Percentiles rank a stretch among this genome's conserved stretches.
Conservation (phyloP, 2,797 vertebrate genomes). For the Notamacropus eugenii region DNA sequence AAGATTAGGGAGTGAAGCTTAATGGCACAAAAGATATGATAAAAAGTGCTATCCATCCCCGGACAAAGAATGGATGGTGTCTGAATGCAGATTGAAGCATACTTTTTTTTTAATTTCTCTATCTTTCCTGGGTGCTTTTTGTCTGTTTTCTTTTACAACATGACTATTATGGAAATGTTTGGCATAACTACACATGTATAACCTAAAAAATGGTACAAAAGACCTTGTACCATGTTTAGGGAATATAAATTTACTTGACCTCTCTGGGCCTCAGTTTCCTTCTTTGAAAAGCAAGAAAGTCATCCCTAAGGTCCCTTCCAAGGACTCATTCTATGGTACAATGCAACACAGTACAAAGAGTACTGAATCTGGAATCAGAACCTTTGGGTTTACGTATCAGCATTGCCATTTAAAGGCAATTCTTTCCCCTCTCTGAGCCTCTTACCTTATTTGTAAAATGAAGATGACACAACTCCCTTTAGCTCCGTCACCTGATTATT, state of each 20-base stretch:
- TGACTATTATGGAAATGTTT: no score
- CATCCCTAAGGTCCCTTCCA: not conserved
- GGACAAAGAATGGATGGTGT: no score
- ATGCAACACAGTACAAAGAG: accelerated
- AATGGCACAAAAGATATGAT: not conserved
- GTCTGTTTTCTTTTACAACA: no score
- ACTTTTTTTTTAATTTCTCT: no score
- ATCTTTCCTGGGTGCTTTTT: no score
- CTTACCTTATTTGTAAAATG: not conserved
- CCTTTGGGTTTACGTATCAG: not conserved
- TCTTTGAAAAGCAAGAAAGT: not conserved
- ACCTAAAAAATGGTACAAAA: not conserved
- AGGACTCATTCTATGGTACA: not conserved
- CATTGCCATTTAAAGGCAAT: not conserved
- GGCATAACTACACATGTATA: no score
- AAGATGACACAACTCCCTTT: not conserved
- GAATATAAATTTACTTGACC: not conserved
- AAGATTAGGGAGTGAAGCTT: not conserved
- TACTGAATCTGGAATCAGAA: not conserved
- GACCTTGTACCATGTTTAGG: not conserved
- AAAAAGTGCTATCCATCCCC: no score
- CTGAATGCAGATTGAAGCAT: no score
- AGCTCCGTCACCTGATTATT: not conserved
- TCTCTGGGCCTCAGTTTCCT: not conserved
- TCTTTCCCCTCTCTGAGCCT: not conserved